Base-by-base conservation (phyloP, 1,140 invertebrate species). In the Cyclina sinensis region DNA sequence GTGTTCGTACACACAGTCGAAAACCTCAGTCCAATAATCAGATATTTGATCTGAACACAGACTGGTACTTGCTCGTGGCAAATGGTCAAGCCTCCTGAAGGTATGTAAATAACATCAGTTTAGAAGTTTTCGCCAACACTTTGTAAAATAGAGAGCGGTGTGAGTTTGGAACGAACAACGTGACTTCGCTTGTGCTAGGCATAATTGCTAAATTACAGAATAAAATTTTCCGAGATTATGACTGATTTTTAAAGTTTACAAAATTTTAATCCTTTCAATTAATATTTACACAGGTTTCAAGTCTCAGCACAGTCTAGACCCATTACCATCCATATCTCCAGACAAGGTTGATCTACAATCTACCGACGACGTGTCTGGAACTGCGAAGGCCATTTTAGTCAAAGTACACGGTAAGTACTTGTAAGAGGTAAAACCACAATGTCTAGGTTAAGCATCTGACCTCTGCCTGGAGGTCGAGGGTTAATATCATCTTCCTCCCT, bases 371-470 rank as follows among this genome's bases (percentile, higher is more conserved):
- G 27, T 90, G 27, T 30, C 54, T 3, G 81, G 59, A 54, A 21
- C 57, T 16, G 62, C 54, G 18, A 86, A 87, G 46, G 68, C 76
- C 12, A 16, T 90, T 18, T 79, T 90, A 37, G 91, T 91, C 48
- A 92, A 92, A 76, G 43, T 90, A 32, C 91, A 92, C 59, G 91
- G 91, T 92, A 43, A 59, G 88, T 32, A 35, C 5, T n/a, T n/a
- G n/a, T n/a, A n/a, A n/a, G n/a, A n/a, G n/a, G n/a, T n/a, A n/a
- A n/a, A n/a, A n/a, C n/a, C n/a, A n/a, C n/a, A n/a, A n/a, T n/a
- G n/a, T n/a, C n/a, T n/a, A n/a, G n/a, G n/a, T n/a, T n/a, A n/a
- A n/a, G n/a, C n/a, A n/a, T n/a, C n/a, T n/a, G n/a, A n/a, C n/a
- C n/a, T n/a, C n/a, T n/a, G n/a, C n/a, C n/a, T n/a, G n/a, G n/a